These are phyloP conservation scores for Drosophila buzzatii DNA, from an alignment of 2,888 invertebrate genomes.

Conservation along the genomic window DNA sequence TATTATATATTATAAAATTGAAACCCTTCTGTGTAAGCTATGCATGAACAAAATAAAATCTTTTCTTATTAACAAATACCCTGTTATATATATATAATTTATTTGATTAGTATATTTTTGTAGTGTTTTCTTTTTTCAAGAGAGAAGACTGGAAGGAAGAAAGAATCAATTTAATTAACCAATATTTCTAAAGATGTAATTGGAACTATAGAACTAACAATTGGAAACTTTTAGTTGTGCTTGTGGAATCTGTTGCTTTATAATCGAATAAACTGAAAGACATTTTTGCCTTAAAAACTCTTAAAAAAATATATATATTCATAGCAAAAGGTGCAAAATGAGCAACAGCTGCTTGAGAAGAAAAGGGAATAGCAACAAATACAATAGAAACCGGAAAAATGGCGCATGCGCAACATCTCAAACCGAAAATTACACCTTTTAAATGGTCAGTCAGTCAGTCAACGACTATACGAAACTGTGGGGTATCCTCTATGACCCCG, in stretches of 20 bases:
- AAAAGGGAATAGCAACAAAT: constrained; percentile 4
- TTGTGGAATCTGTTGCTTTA: background rate
- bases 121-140: too few species aligned
- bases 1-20: too few species aligned
- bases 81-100: background rate
- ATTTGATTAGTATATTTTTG: background rate
- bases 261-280: background rate
- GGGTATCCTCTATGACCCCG: constrained; percentile 57
- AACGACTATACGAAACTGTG: constrained; percentile 46
- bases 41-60: background rate
- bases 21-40: background rate
- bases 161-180: too few species aligned
- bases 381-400: constrained; percentile 25
- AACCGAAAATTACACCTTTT: constrained; percentile 80
- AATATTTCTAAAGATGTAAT: background rate
- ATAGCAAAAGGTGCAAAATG: constrained; percentile 53
- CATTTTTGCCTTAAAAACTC: background rate
- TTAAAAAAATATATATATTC: background rate
- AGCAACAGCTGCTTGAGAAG: constrained; percentile 46
- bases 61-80: background rate
- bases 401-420: constrained; percentile 44
- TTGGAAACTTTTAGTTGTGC: background rate
- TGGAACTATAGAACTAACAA: background rate
- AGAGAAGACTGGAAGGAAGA: too few species aligned
- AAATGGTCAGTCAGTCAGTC: constrained; percentile 68